Evolutionary conservation across 2,113 vertebrate species (phyloP).

Genomic region (Progne subis): DNA sequence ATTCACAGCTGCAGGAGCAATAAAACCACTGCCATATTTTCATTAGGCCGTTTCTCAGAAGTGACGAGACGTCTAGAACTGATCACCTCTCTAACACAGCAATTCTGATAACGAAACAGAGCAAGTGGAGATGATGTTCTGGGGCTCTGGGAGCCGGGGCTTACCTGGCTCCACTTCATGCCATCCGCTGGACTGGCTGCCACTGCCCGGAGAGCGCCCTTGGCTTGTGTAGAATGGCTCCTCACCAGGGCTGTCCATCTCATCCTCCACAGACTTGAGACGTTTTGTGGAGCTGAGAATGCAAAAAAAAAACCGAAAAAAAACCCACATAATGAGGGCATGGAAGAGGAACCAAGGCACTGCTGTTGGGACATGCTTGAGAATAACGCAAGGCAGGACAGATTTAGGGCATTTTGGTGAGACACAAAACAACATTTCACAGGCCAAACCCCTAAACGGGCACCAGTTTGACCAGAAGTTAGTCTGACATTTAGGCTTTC

Average conservation of each 20-base stretch:
- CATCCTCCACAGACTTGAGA: constrained; percentile 98
- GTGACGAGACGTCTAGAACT: neutral
- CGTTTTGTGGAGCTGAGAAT: constrained; percentile 93
- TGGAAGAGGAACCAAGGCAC: neutral
- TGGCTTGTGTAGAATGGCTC: constrained; percentile 96
- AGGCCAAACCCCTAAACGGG: neutral
- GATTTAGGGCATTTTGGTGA: neutral
- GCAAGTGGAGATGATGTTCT: neutral
- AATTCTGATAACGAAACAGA: neutral
- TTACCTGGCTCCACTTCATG: constrained; percentile 98
- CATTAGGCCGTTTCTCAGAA: neutral
- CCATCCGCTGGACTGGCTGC: constrained; percentile 95
- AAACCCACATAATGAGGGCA: neutral
- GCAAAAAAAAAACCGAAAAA: neutral
- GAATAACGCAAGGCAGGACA: neutral
- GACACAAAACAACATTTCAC: neutral
- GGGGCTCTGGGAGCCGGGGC: neutral
- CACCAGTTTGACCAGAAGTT: neutral
- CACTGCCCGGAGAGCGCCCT: constrained; percentile 92
- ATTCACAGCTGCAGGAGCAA: constrained; percentile 61
- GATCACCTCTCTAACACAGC: neutral
- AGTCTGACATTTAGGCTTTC: neutral
- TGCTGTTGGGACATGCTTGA: neutral
- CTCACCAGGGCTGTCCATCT: constrained; percentile 97
- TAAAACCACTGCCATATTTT: constrained; percentile 4